Evolutionary conservation across 2,797 vertebrate species (phyloP).

Genomic region (Urophycis tenuis): DNA sequence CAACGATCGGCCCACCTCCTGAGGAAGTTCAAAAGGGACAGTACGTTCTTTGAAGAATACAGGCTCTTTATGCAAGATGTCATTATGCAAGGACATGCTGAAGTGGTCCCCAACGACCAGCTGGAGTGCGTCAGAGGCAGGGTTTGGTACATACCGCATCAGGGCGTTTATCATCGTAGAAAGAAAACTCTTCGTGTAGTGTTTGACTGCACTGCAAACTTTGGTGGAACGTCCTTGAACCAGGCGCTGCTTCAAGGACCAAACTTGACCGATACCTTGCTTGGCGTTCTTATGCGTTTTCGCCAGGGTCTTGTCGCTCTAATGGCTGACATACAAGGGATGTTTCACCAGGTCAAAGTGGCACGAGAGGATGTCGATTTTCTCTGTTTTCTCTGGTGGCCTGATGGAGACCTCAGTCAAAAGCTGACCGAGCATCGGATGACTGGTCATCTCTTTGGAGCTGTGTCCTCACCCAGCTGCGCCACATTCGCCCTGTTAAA

Average conservation of each 20-base stretch:
- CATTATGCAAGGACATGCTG: neutral
- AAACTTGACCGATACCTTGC: conserved; percentile 4
- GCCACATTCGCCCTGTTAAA: neutral
- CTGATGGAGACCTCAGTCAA: too few species aligned
- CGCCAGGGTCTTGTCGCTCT: neutral
- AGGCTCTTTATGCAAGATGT: neutral
- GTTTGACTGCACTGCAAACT: conserved; percentile 2
- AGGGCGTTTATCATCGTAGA: conserved; percentile 10
- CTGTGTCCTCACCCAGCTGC: too few species aligned
- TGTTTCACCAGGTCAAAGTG: neutral
- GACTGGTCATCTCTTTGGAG: neutral
- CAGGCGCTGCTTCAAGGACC: conserved; percentile 11
- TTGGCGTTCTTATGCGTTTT: neutral
- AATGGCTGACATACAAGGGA: neutral
- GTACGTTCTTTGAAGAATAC: neutral
- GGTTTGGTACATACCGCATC: conserved; percentile 7
- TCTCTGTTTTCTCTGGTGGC: neutral
- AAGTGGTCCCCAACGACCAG: neutral
- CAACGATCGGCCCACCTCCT: neutral
- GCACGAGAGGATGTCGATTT: neutral
- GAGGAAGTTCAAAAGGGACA: neutral
- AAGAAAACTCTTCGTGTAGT: conserved; percentile 3
- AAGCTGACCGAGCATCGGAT: neutral
- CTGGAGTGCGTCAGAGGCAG: neutral
- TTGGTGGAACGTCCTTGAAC: conserved; percentile 7